Percentiles rank a stretch among this genome's conserved stretches.
phyloP scores from a whole-genome alignment of 2,113 vertebrate species.

The Lamprotornis superbus region DNA sequence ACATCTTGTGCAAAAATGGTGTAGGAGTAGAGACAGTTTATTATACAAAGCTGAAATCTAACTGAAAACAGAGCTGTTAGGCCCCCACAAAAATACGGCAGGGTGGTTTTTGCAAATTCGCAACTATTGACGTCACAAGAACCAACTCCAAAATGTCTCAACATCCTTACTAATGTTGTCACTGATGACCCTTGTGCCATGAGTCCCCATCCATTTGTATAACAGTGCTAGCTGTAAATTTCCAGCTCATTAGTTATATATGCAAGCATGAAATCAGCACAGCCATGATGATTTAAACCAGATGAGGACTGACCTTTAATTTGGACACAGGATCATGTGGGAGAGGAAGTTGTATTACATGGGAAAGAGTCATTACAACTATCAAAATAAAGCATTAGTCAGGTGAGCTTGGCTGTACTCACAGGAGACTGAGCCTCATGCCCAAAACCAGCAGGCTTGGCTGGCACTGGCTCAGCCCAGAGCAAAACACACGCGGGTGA shows the following conservation, averaged over 20 bases:
- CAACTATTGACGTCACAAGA: background rate
- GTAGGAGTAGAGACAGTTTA: background rate
- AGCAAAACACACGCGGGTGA: background rate
- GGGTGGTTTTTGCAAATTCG: background rate
- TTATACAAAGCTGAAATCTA: slow-evolving; percentile 17
- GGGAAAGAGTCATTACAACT: background rate
- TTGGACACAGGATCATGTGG: background rate
- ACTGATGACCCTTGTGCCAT: background rate
- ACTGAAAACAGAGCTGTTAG: background rate
- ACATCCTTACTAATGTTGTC: background rate
- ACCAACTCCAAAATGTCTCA: slow-evolving; percentile 11
- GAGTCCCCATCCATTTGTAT: background rate
- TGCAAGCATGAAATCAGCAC: slow-evolving; percentile 28
- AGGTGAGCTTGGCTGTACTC: background rate
- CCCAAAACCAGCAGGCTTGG: background rate
- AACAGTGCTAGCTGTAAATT: slow-evolving; percentile 19
- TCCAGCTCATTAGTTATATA: background rate
- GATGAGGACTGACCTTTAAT: slow-evolving; percentile 43
- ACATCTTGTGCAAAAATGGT: background rate
- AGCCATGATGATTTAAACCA: slow-evolving; percentile 38
- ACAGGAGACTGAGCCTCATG: rapidly evolving
- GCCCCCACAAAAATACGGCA: background rate
- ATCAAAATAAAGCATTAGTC: background rate
- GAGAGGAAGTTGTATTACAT: background rate
- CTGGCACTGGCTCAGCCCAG: background rate